Evolutionary conservation across 2,888 invertebrate genomes (phyloP), one percentile per base, ranked within the genome.

Genomic region (Napeogenes inachia): DNA sequence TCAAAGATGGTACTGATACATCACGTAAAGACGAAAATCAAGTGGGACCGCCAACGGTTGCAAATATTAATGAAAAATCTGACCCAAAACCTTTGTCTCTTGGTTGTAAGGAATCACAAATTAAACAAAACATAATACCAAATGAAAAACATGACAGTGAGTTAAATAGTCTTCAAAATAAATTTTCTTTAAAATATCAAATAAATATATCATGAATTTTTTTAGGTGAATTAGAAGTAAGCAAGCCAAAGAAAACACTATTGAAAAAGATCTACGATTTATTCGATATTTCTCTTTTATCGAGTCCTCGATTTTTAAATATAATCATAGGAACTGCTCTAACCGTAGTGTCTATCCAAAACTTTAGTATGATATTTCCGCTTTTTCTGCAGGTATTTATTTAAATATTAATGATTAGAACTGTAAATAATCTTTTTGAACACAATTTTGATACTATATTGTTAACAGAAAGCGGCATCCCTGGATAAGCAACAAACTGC

Each of bases 311-410:
- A 3, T 95, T 94, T 74, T 82, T 94, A 67, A 94, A 94, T 74
- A 92, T 95, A 38, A 91, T 94, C 59, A 82, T 94, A 47, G 95
- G 94, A 50, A 91, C 94, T 62, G 93, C 93, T 0, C 75, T 94
- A 33, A 92, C 93, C 5, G 94, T 94, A 59, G 93, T 94, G 6
- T 93, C 94, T 0, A 92, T 93, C 56, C 92, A 94, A 61, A 93
- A 94, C 74, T 95, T 94, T 74, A 93, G 93, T 64, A 92, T 95
- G 91, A 82, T 95, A 46, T 94, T 91, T 70, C 95, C 95, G 5
- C 92, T 93, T 72, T 94, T 94, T 75, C 84, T 95, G 45, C 92
- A 92, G 85, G 92, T 92, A 82, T 69, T 59, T 68, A 58, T 50
- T 50, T 35, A 35, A 12, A 50, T 50, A 12, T 56, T 46, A 45